These are phyloP conservation scores for Mimas tiliae DNA, from an alignment of 2,888 invertebrate genomes.

Conservation along the genomic window DNA sequence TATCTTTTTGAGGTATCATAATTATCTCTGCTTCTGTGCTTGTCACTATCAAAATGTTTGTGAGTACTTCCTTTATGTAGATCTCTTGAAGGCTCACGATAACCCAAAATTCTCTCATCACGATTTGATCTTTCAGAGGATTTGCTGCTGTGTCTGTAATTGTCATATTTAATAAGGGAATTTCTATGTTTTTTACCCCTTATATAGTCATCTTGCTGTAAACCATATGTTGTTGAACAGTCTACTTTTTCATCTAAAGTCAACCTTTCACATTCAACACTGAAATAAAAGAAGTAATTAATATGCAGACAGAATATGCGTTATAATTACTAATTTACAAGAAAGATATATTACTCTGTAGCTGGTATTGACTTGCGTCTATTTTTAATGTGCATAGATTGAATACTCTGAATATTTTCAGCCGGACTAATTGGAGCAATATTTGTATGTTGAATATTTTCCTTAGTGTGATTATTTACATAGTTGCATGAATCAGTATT, in stretches of 20 bases:
- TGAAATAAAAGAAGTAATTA: slow-evolving; percentile 10
- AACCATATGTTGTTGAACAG: slow-evolving; percentile 30
- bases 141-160: slow-evolving; percentile 43
- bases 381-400: slow-evolving; percentile 44
- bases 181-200: slow-evolving; percentile 39
- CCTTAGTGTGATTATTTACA: slow-evolving; percentile 40
- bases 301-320: neutral
- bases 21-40: slow-evolving; percentile 48
- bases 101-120: slow-evolving; percentile 45
- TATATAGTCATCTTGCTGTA: slow-evolving; percentile 33
- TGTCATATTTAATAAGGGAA: slow-evolving; percentile 38
- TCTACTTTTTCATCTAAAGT: slow-evolving; percentile 64
- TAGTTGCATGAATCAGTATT: slow-evolving; percentile 35
- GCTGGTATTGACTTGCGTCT: slow-evolving; percentile 66
- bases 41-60: slow-evolving; percentile 46
- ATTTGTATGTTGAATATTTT: slow-evolving; percentile 36
- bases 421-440: neutral
- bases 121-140: slow-evolving; percentile 44
- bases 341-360: slow-evolving; percentile 9
- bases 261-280: slow-evolving; percentile 37
- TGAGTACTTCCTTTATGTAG: slow-evolving; percentile 39
- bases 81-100: slow-evolving; percentile 42
- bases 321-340: neutral
- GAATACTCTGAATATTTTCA: slow-evolving; percentile 26
- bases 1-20: slow-evolving; percentile 48